Percentiles rank a stretch among this genome's conserved stretches.
These are phyloP conservation scores for Zeuzera pyrina DNA, from an alignment of 2,888 invertebrate genomes.

Conservation along the genomic window DNA sequence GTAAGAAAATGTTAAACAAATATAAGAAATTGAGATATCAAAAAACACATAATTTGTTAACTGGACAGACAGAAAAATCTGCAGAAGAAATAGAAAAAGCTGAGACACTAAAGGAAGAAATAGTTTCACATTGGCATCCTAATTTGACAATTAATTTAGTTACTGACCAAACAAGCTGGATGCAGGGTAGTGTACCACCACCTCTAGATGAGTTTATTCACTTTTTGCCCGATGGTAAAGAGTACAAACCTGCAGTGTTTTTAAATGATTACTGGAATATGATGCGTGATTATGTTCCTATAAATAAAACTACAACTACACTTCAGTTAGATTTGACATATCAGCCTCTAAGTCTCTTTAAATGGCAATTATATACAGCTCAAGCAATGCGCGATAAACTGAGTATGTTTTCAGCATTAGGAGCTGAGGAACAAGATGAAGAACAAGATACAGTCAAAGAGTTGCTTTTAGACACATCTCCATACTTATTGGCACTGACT, in stretches of 20 bases:
- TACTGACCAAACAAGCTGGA: constrained; percentile 97
- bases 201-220: constrained; percentile 94
- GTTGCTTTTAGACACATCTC: constrained; percentile 96
- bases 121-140: constrained; percentile 99
- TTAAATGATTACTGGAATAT: constrained; percentile 99
- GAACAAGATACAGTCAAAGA: constrained; percentile 94
- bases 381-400: constrained; percentile 95
- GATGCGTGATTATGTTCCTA: constrained; percentile 92
- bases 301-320: constrained; percentile 87
- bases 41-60: constrained; percentile 94
- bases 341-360: constrained; percentile 95
- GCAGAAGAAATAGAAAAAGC: constrained; percentile 85
- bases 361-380: constrained; percentile 98
- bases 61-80: constrained; percentile 88
- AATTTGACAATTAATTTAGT: constrained; percentile 97
- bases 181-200: constrained; percentile 89
- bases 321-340: constrained; percentile 81
- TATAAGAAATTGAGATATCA: constrained; percentile 90
- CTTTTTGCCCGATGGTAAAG: constrained; percentile 87
- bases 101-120: constrained; percentile 85
- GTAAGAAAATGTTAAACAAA: constrained; percentile 88
- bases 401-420: constrained; percentile 76
- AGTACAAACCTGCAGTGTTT: constrained; percentile 95
- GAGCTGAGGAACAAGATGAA: constrained; percentile 85
- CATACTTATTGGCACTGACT: constrained; percentile 93